A percentile compares a stretch with the other conserved stretches of the same genome.
Conservation (phyloP, 2,888 invertebrate genomes). For the Clitarchus hookeri region DNA sequence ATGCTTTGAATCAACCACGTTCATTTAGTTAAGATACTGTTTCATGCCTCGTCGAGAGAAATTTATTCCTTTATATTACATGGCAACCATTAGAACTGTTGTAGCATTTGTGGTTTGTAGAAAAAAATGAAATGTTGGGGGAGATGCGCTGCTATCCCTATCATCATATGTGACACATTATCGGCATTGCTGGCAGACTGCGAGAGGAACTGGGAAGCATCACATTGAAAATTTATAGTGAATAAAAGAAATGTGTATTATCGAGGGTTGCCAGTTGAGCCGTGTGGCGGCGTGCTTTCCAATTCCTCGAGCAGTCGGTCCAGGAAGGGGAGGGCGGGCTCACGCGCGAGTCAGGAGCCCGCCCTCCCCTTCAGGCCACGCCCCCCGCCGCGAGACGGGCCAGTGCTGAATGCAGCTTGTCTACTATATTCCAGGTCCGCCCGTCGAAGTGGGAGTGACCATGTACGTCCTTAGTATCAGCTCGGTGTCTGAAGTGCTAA, state of each 20-base stretch:
- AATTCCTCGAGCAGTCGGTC: neutral
- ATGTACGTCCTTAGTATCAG: conserved; percentile 98
- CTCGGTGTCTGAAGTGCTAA: conserved; percentile 97
- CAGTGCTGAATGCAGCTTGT: neutral
- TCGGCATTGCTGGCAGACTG: neutral
- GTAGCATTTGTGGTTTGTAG: neutral
- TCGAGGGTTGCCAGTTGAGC: neutral
- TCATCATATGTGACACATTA: neutral
- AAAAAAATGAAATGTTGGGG: neutral
- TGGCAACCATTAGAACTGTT: neutral
- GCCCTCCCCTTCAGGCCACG: conserved; percentile 20
- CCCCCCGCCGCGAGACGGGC: conserved; percentile 16
- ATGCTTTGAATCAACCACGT: neutral
- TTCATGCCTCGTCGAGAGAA: neutral
- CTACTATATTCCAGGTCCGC: conserved; percentile 78
- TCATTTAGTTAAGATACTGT: neutral
- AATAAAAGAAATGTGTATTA: neutral
- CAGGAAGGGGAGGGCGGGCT: neutral
- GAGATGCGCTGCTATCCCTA: neutral
- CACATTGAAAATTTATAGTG: neutral
- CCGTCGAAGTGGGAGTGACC: conserved; percentile 97
- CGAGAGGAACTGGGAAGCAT: neutral
- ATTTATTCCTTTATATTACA: neutral
- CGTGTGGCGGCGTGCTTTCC: neutral
- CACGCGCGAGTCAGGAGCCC: neutral